Base-by-base conservation (phyloP, 2,888 invertebrate genomes). In the Troilus luridus region DNA sequence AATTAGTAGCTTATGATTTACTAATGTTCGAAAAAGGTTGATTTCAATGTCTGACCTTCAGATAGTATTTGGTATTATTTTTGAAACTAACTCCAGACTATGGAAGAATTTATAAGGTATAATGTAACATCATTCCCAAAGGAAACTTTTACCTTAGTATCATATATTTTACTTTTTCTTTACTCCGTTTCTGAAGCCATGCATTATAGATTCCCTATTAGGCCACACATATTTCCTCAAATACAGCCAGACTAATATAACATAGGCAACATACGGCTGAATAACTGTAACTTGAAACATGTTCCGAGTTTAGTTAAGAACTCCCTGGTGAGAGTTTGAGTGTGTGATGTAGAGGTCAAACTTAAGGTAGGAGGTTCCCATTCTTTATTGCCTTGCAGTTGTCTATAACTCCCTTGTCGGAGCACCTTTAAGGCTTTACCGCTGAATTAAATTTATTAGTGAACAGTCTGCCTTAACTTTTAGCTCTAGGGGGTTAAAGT, bases 321-420 rank as follows among this genome's bases (percentile, higher is more conserved):
- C 72, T 77, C 72, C 72, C 72, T 9, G 27, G 72, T 77, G 72
- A 41, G 67, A 41, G 72, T 27, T 41, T 77, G 72, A 77, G 72
- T 77, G 72, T 77, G 72, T 77, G 72, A 77, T 77, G 72, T 77
- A 77, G 72, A 77, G 72, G 72, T 77, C 72, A 27, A 77, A 77
- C 72, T 77, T 77, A n/a, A n/a, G n/a, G 41, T 24, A 17, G 72
- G 27, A 77, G 72, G 72, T 77, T 77, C 19, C 72, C 12, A 12
- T 77, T 77, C 72, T 77, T 77, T 77, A 77, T 77, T 19, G 41
- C 72, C 72, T 41, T 0, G 27, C 9, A 17, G 72, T 8, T 41
- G 12, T 9, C 72, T 77, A 77, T 77, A 77, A 77, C 72, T 77
- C 72, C 72, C 72, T 41, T 41, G 8, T 77, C 17, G 72, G 41